Evolutionary conservation across 2,797 vertebrate species (phyloP), one percentile per base, ranked within the genome.

Genomic region (Pristis pectinata): DNA sequence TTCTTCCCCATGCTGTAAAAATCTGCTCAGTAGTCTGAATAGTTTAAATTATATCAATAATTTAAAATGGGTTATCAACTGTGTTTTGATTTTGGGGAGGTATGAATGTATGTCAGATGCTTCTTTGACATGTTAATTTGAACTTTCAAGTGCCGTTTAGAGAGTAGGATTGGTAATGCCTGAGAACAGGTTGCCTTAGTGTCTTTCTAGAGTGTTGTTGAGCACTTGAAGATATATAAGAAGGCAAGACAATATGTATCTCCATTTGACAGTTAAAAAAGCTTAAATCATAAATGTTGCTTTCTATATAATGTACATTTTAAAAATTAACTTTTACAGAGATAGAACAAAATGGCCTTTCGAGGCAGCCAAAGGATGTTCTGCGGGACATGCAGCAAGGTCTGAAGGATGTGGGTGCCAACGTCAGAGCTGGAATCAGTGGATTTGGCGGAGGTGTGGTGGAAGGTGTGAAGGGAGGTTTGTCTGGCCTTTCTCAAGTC

Each of bases 361-460:
- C 98, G 0, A 97, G 99, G 83, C 99, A 99, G 97, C 99, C 99
- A 93, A 99, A 99, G 96, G 98, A 99, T 61, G 99, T 99, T 95
- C 97, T 99, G 94, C 98, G 99, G 96, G 99, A 99, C 97, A 99
- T 99, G 99, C 99, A 99, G 96, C 99, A 99, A 95, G 99, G 99
- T 24, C 96, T 99, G 41, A 99, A 99, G 96, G 99, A 99, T 0
- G 99, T 99, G 11, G 97, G 99, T 0, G 99, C 99, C 95, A 99
- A 99, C 22, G 96, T 99, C 30, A 98, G 99, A 0, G 99, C 99
- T 0, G 99, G 99, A 94, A 99, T 99, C 97, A 99, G 99, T 7
- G 99, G 99, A 70, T 99, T 99, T 0, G 98, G 99, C 3, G 99
- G 99, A 0, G 99, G 99, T 0, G 98, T 99, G 70, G 99, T 99